Percentiles rank a stretch among this genome's conserved stretches.
Evolutionary conservation across 2,888 invertebrate species (phyloP).

Genomic region (Tanypteryx hageni): DNA sequence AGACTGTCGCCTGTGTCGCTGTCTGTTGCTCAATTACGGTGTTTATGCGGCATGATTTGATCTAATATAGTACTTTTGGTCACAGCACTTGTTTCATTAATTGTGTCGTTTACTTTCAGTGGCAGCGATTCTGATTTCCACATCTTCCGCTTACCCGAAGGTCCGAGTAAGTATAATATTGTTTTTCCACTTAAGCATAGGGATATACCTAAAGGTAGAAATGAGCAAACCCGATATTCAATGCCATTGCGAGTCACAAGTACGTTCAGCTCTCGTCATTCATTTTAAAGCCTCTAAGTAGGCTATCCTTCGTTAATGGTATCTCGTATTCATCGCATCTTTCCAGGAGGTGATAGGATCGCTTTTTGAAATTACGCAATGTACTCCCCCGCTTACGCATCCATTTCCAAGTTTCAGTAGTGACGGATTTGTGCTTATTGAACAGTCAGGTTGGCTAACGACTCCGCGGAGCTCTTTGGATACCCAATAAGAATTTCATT

Average conservation of each 20-base stretch:
- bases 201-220: not conserved
- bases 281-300: not conserved
- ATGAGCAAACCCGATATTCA: not conserved
- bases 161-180: slow-evolving; percentile 11
- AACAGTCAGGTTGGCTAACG: not conserved
- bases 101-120: slow-evolving; percentile 10
- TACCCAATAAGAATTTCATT: not conserved
- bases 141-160: slow-evolving; percentile 15
- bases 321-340: not conserved
- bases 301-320: not conserved
- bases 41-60: too few species aligned
- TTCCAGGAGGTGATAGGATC: not conserved
- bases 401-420: not conserved
- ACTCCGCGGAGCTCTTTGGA: not conserved
- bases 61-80: not conserved
- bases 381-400: not conserved
- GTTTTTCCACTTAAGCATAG: not conserved
- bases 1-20: too few species aligned
- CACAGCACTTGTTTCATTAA: not conserved
- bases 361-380: not conserved
- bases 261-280: not conserved
- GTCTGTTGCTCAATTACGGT: not conserved
- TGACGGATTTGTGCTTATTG: not conserved
- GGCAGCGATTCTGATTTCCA: slow-evolving; percentile 33
- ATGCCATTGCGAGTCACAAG: not conserved